Percentiles rank a stretch among this genome's conserved stretches.
phyloP scores from a whole-genome alignment of 2,888 invertebrate genomes.

The Caenorhabditis sp. region DNA sequence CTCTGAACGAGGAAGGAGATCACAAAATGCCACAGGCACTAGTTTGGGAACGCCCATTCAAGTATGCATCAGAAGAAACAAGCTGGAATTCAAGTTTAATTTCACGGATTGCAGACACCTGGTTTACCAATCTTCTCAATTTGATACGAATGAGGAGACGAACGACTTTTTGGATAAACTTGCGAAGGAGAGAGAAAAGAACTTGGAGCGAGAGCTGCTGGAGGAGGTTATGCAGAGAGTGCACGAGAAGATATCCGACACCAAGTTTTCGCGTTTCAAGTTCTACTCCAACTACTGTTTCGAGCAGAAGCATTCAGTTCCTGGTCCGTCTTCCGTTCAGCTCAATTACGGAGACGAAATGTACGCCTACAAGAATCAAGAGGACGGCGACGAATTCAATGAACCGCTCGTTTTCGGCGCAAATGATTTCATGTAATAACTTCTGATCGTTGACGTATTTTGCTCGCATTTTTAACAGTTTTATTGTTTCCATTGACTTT shows the following conservation, averaged over 20 bases:
- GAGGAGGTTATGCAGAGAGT: slow-evolving; percentile 1
- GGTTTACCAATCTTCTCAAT: not conserved
- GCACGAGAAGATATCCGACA: not conserved
- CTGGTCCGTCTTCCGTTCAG: no score
- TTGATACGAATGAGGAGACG: slow-evolving; percentile 12
- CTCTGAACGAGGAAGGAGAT: not conserved
- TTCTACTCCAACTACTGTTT: no score
- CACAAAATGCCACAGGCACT: slow-evolving; percentile 6
- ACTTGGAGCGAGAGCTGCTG: slow-evolving; percentile 1
- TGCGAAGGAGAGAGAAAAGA: not conserved
- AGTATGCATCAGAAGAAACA: not conserved
- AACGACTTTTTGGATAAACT: slow-evolving; percentile 15
- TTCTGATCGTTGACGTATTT: no score
- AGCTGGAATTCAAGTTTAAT: not conserved
- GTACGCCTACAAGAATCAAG: no score
- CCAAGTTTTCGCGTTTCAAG: no score
- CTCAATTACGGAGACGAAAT: no score
- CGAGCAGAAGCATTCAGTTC: no score
- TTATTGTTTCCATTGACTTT: no score
- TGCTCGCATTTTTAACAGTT: no score
- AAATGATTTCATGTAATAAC: no score
- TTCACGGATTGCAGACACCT: not conserved
- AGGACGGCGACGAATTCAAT: no score
- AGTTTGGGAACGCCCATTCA: slow-evolving; percentile 26
- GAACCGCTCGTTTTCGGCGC: no score